A percentile compares a stretch with the other conserved stretches of the same genome.
phyloP scores from a whole-genome alignment of 2,113 vertebrate species.

The Spheniscus mendiculus region DNA sequence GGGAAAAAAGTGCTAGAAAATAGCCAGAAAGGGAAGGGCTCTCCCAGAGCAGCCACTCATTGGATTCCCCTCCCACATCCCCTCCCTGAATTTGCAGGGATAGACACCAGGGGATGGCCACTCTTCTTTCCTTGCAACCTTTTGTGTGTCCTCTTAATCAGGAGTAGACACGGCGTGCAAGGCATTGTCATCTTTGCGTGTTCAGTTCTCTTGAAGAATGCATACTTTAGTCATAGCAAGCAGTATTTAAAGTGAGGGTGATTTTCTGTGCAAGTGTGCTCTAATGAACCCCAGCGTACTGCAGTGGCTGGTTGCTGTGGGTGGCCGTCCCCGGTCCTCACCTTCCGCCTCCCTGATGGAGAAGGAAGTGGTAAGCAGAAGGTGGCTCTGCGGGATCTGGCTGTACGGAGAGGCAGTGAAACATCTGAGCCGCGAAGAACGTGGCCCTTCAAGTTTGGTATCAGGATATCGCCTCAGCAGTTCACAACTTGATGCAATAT shows the following conservation, averaged over 20 bases:
- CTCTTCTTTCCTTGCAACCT: background rate
- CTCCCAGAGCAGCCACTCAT: background rate
- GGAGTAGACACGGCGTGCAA: fast-evolving
- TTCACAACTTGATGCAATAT: background rate
- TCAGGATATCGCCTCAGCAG: background rate
- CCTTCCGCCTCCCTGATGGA: background rate
- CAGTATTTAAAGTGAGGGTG: background rate
- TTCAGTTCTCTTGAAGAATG: background rate
- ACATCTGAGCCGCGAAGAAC: background rate
- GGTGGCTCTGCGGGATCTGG: background rate
- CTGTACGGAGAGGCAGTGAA: background rate
- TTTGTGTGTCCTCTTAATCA: no score
- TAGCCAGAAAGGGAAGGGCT: background rate
- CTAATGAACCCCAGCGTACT: fast-evolving
- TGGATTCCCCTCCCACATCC: background rate
- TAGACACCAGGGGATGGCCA: background rate
- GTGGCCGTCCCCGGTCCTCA: background rate
- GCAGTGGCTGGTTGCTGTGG: background rate
- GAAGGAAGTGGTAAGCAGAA: background rate
- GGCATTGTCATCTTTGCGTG: fast-evolving
- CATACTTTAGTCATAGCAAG: fast-evolving
- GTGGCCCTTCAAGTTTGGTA: background rate
- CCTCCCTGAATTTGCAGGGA: background rate
- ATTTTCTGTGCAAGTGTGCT: background rate
- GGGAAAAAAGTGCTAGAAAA: background rate